A percentile compares a stretch with the other conserved stretches of the same genome.
These are phyloP conservation scores for Vanessa atalanta DNA, from an alignment of 1,140 invertebrate species.

Conservation along the genomic window DNA sequence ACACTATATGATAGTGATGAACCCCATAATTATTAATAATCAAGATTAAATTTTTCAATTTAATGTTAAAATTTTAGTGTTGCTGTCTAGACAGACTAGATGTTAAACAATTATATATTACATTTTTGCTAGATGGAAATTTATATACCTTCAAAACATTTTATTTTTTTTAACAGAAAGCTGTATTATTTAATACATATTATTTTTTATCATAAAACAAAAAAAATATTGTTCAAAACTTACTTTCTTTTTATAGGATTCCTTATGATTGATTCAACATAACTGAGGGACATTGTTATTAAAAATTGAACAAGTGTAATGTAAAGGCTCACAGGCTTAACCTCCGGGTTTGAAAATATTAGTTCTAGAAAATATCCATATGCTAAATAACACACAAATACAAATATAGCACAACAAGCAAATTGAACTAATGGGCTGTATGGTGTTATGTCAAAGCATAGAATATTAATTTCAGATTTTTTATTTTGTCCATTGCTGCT, in stretches of 20 bases:
- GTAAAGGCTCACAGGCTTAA: slow-evolving; percentile 95
- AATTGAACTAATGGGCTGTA: slow-evolving; percentile 87
- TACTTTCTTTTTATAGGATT: slow-evolving; percentile 86
- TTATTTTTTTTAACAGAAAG: neutral
- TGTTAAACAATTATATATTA: no score
- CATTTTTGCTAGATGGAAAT: neutral
- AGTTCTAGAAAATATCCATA: slow-evolving; percentile 97
- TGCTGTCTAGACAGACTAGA: no score
- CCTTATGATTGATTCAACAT: slow-evolving; percentile 86
- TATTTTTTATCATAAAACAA: neutral
- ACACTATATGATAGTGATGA: no score
- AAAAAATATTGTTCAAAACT: slow-evolving; percentile 41
- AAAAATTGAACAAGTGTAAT: slow-evolving; percentile 95
- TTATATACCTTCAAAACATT: neutral
- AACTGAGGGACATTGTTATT: slow-evolving; percentile 91
- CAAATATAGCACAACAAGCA: slow-evolving; percentile 86
- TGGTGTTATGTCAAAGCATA: slow-evolving; percentile 88
- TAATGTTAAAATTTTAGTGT: no score
- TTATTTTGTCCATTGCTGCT: slow-evolving; percentile 40
- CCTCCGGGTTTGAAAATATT: slow-evolving; percentile 94
- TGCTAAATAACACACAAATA: slow-evolving; percentile 93
- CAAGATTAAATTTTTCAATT: no score
- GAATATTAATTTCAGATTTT: slow-evolving; percentile 81
- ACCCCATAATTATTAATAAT: no score
- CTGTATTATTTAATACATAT: neutral